Evolutionary conservation across 2,888 invertebrate species (phyloP).

Genomic region (Deilephila porcellus): DNA sequence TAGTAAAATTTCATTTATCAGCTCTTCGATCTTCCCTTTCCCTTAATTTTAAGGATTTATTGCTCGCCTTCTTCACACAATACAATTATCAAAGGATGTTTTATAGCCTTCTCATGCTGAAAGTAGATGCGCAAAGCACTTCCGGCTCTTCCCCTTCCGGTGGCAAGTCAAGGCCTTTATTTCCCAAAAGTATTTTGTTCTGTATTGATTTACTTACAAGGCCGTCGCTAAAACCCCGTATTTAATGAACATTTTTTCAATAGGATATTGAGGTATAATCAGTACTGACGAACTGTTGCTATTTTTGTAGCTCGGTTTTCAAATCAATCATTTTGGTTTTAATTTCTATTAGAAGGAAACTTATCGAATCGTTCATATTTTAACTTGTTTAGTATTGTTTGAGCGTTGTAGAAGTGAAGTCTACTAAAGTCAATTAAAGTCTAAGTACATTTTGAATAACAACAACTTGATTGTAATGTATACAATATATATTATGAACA

Average conservation of each 20-base stretch:
- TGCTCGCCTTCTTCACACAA: not conserved
- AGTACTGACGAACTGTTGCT: too few relatives aligned
- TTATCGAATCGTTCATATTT: too few relatives aligned
- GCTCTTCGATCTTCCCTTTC: not conserved
- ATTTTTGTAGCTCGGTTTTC: too few relatives aligned
- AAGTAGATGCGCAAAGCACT: not conserved
- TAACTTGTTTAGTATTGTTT: too few relatives aligned
- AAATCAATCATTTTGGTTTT: too few relatives aligned
- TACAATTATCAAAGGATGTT: slow-evolving; percentile 6
- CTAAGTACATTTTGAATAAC: not conserved
- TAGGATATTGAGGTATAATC: not conserved
- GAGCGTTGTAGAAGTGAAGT: too few relatives aligned
- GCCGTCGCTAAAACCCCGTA: not conserved
- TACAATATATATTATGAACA: not conserved
- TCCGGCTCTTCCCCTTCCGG: too few relatives aligned
- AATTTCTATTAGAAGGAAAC: too few relatives aligned
- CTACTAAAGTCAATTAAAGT: not conserved
- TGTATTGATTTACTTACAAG: slow-evolving; percentile 1
- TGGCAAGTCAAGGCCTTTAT: slow-evolving; percentile 8
- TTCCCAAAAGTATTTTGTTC: slow-evolving; percentile 14
- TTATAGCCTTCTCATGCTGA: not conserved
- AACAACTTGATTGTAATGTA: not conserved
- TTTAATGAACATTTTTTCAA: not conserved
- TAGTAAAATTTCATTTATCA: not conserved
- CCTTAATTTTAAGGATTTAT: not conserved